Conservation (phyloP, 2,113 vertebrate species). For the Dascyllus trimaculatus region DNA sequence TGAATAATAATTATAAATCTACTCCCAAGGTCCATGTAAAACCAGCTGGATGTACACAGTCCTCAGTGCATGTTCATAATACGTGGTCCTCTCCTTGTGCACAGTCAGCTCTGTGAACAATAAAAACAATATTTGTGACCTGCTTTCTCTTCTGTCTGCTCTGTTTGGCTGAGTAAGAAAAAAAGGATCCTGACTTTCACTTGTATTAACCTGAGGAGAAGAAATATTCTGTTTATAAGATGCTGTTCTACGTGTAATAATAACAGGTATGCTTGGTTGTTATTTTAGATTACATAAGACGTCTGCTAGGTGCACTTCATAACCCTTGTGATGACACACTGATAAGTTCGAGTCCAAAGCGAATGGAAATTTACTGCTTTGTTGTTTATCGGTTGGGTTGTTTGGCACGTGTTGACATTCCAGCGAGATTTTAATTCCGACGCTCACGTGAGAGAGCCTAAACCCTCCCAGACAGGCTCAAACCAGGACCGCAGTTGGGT, state of each 20-base stretch:
- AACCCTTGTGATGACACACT: neutral
- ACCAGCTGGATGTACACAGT: too few species aligned
- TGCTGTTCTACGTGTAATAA: too few species aligned
- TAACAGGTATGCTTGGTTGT: neutral
- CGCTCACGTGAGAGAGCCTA: slow-evolving; percentile 11
- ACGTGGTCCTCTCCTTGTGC: too few species aligned
- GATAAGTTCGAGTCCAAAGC: neutral
- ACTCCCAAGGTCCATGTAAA: too few species aligned
- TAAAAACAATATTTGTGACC: neutral
- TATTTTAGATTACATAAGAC: neutral
- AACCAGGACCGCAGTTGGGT: slow-evolving; percentile 5
- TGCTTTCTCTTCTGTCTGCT: neutral
- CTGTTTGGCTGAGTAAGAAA: too few species aligned
- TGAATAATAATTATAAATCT: too few species aligned
- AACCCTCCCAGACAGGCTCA: slow-evolving; percentile 9
- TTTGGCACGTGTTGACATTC: slow-evolving; percentile 13
- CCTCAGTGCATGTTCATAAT: too few species aligned
- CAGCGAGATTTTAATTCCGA: slow-evolving; percentile 31
- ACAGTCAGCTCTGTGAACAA: too few species aligned
- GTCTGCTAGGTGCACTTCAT: neutral
- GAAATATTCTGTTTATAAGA: too few species aligned
- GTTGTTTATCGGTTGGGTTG: slow-evolving; percentile 16
- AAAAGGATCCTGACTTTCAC: too few species aligned
- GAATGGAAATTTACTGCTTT: slow-evolving; percentile 7
- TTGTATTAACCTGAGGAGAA: too few species aligned